Conservation (phyloP, 2,797 vertebrate species). For the Sphenodon punctatus region DNA sequence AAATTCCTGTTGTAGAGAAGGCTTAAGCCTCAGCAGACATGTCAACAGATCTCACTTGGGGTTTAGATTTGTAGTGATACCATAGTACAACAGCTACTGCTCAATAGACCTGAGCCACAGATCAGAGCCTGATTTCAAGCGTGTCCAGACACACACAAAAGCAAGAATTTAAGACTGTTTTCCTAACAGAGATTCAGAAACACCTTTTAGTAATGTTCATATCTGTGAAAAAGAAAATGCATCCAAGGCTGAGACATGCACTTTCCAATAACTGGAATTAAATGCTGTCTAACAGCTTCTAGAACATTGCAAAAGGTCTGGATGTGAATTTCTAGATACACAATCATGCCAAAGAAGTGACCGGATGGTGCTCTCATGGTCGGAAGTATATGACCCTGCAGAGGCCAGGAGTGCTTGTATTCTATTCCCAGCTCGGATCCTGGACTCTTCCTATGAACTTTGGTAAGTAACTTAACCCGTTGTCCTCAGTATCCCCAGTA, state of each 20-base stretch:
- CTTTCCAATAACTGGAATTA: accelerated
- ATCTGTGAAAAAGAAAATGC: not conserved
- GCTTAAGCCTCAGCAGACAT: not conserved
- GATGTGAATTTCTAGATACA: slow-evolving; percentile 24
- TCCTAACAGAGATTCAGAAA: not conserved
- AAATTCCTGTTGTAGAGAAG: not conserved
- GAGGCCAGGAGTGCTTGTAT: slow-evolving; percentile 42
- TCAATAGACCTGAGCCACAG: too few species aligned
- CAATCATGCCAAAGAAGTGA: not conserved
- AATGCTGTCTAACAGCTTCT: not conserved
- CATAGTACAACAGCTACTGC: too few species aligned
- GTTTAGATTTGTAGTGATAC: accelerated
- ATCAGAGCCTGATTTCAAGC: too few species aligned
- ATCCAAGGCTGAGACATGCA: not conserved
- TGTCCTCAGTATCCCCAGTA: slow-evolving; percentile 69
- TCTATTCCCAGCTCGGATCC: slow-evolving; percentile 29
- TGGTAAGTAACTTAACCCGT: slow-evolving; percentile 72
- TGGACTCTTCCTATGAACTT: slow-evolving; percentile 46
- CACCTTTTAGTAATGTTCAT: not conserved
- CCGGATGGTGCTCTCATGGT: not conserved
- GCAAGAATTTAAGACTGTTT: accelerated
- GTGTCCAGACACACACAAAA: accelerated
- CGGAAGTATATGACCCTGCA: slow-evolving; percentile 15
- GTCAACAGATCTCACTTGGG: not conserved
- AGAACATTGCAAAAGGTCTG: not conserved